Conservation (phyloP, 2,797 vertebrate species). For the Cuculus canorus region DNA sequence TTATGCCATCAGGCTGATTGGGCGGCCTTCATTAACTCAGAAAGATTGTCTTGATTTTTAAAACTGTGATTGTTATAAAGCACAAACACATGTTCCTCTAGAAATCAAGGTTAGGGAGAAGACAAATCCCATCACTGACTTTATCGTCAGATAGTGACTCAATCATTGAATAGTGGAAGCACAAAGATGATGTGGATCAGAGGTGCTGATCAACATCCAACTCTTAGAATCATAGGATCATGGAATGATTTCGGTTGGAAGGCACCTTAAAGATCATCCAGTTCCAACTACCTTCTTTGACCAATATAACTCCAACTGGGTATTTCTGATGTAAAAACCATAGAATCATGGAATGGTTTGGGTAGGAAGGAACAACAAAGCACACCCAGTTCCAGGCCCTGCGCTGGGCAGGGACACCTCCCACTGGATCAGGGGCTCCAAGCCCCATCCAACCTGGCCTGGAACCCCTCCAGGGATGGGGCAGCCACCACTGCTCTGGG, state of each 20-base stretch:
- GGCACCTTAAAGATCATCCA: no score
- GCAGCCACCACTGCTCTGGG: no score
- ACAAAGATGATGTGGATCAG: neutral
- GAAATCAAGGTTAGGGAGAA: neutral
- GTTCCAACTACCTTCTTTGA: neutral
- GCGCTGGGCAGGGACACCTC: no score
- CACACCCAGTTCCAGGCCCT: no score
- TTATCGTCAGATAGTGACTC: neutral
- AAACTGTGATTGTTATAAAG: neutral
- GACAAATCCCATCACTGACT: neutral
- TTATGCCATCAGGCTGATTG: neutral
- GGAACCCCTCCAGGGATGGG: no score
- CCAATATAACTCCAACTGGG: neutral
- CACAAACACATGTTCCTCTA: neutral
- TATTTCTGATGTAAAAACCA: neutral
- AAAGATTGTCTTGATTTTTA: neutral
- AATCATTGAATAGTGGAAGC: neutral
- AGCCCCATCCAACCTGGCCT: no score
- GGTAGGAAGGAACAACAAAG: no score
- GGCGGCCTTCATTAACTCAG: neutral
- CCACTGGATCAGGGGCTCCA: no score
- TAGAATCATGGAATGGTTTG: no score
- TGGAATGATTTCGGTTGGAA: no score
- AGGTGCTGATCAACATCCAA: neutral
- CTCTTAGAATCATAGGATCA: neutral